Conservation (phyloP, 2,113 vertebrate species). For the Scomber colias region DNA sequence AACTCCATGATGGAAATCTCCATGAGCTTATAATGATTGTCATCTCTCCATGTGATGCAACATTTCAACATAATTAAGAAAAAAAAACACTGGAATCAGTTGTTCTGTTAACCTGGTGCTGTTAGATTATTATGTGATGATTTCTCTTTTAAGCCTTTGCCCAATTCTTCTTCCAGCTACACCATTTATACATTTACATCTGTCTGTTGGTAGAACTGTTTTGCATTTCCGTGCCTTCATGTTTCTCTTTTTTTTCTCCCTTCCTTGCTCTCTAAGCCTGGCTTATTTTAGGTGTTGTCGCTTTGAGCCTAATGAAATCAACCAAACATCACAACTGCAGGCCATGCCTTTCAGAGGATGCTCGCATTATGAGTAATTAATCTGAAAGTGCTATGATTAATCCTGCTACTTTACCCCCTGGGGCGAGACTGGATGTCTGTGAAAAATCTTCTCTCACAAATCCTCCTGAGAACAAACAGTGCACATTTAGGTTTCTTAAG, state of each 20-base stretch:
- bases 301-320: constrained; percentile 87
- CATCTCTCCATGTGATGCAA: neutral
- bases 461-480: constrained; percentile 74
- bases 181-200: neutral
- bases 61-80: neutral
- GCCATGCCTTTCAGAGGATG: constrained; percentile 84
- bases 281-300: constrained; percentile 84
- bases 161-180: neutral
- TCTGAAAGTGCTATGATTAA: constrained; percentile 88
- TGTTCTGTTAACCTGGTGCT: neutral
- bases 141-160: neutral
- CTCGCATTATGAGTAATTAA: constrained; percentile 88
- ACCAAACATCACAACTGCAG: constrained; percentile 84
- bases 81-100: neutral
- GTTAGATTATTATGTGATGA: neutral
- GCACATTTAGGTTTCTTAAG: constrained; percentile 72
- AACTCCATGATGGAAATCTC: constrained; percentile 12
- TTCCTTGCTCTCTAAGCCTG: constrained; percentile 51
- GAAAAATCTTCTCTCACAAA: constrained; percentile 70
- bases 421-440: constrained; percentile 79
- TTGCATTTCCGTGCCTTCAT: constrained; percentile 8
- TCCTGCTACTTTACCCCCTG: constrained; percentile 81
- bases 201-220: neutral
- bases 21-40: neutral
- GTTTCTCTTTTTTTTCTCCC: constrained; percentile 36